A percentile compares a stretch with the other conserved stretches of the same genome.
Conservation (phyloP, 2,113 vertebrate genomes). For the Cyanoramphus novaezelandiae region DNA sequence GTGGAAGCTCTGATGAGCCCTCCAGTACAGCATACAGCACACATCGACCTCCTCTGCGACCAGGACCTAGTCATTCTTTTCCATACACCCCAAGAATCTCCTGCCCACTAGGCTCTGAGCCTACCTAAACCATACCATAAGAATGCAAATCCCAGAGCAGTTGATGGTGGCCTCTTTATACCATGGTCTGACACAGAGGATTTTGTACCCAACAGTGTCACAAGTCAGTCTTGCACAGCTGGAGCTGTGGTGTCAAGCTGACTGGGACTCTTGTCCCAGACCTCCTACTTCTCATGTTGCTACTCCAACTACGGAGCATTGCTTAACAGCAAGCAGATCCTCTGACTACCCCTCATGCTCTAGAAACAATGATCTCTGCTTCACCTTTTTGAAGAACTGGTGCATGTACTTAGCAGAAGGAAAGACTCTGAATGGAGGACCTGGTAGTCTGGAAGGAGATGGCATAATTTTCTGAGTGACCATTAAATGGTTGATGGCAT, state of each 20-base stretch:
- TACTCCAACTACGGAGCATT: neutral
- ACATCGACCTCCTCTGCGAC: neutral
- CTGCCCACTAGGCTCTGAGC: neutral
- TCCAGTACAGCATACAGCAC: neutral
- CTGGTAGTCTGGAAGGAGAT: neutral
- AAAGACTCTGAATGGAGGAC: neutral
- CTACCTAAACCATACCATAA: neutral
- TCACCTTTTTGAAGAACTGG: neutral
- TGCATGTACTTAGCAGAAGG: neutral
- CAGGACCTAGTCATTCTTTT: neutral
- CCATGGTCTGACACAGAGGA: neutral
- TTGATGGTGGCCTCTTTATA: fast-evolving
- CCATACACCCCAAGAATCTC: neutral
- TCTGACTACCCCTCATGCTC: neutral
- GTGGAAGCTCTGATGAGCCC: neutral
- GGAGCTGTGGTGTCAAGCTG: neutral
- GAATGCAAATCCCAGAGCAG: neutral
- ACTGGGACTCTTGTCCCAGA: neutral
- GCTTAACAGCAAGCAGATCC: neutral
- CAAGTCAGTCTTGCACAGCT: neutral
- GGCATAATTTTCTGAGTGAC: neutral
- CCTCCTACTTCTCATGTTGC: neutral
- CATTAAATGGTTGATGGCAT: neutral
- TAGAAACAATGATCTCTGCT: neutral
- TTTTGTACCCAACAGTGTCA: fast-evolving